phyloP scores from a whole-genome alignment of 2,888 invertebrate species.

The Caenorhabditis virilis region DNA sequence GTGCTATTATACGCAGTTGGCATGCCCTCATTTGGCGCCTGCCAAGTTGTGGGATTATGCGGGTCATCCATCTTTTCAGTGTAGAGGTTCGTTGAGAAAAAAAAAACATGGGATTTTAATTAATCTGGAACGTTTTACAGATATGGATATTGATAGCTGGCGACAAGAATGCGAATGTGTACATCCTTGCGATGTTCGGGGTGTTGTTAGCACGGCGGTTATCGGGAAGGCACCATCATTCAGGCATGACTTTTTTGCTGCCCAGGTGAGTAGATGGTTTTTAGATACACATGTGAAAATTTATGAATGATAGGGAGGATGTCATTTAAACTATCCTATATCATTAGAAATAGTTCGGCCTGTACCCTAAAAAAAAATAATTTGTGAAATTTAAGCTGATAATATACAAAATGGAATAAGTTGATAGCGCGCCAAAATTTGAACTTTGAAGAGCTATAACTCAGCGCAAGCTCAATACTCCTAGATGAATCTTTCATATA shows the following conservation, averaged over 20 bases:
- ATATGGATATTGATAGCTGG: constrained; percentile 56
- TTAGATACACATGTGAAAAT: no score
- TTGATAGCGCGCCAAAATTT: no score
- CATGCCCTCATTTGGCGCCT: constrained; percentile 67
- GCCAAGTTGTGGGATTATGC: constrained; percentile 65
- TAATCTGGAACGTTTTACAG: constrained; percentile 40
- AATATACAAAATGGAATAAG: no score
- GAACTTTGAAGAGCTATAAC: no score
- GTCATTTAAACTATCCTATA: no score
- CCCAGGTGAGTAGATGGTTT: constrained; percentile 34
- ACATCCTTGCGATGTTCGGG: constrained; percentile 63
- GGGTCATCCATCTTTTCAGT: constrained; percentile 67
- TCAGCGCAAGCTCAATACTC: no score
- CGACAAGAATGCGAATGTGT: constrained; percentile 56
- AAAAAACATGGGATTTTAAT: neutral
- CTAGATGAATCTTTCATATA: no score
- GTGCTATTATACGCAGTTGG: constrained; percentile 68
- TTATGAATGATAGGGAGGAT: no score
- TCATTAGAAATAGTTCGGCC: no score
- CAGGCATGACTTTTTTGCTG: constrained; percentile 62
- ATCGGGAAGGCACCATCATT: constrained; percentile 29
- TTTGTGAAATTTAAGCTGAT: no score
- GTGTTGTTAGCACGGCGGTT: constrained; percentile 30
- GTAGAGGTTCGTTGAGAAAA: constrained; percentile 54
- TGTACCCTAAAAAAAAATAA: no score